phyloP scores from a whole-genome alignment of 2,113 vertebrate genomes.

The Sinocyclocheilus grahami region DNA sequence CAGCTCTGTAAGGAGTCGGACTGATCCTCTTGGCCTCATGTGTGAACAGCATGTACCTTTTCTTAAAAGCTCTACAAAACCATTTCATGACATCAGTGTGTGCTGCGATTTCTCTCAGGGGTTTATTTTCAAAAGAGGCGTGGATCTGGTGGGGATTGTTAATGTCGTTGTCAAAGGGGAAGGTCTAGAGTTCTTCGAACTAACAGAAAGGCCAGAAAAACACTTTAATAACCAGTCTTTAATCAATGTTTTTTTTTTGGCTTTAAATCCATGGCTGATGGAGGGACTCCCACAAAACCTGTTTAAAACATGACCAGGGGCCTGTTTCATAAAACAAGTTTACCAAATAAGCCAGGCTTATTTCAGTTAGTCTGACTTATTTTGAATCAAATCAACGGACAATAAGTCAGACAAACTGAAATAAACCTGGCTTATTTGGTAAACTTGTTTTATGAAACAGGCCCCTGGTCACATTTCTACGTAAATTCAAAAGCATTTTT shows the following conservation, averaged over 20 bases:
- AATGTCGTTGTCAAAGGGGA: neutral
- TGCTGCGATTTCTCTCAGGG: neutral
- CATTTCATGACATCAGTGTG: neutral
- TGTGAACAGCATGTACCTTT: conserved; percentile 24
- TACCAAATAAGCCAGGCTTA: too few relatives aligned
- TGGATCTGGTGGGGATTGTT: neutral
- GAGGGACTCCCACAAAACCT: neutral
- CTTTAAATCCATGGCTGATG: neutral
- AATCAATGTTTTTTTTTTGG: neutral
- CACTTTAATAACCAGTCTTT: too few relatives aligned
- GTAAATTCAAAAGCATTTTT: neutral
- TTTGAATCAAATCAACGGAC: too few relatives aligned
- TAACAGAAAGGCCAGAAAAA: neutral
- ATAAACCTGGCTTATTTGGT: too few relatives aligned
- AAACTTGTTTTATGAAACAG: too few relatives aligned
- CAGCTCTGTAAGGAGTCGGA: neutral
- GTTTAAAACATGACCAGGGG: neutral
- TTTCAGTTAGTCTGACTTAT: too few relatives aligned
- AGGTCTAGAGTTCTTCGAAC: neutral
- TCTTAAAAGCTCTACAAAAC: neutral
- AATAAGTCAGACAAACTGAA: too few relatives aligned
- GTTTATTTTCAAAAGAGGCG: neutral
- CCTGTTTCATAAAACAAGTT: too few relatives aligned
- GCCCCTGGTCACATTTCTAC: neutral
- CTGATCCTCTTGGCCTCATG: neutral